These are phyloP conservation scores for Drosophila pandora DNA, from an alignment of 1,140 invertebrate genomes.

Conservation along the genomic window DNA sequence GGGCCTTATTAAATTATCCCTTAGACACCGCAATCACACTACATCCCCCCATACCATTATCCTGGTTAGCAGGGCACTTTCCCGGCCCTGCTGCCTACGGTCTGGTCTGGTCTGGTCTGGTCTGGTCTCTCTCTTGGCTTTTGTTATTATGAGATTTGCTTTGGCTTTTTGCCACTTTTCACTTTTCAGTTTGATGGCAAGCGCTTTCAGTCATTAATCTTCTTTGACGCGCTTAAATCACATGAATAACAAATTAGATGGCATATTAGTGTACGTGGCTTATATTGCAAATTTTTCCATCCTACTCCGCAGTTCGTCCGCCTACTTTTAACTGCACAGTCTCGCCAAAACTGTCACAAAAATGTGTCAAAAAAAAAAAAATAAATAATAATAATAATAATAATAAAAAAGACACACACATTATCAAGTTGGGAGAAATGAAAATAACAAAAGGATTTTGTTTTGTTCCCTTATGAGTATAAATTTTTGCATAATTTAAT, in stretches of 20 bases:
- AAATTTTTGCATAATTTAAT: slow-evolving; percentile 79
- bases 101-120: no score
- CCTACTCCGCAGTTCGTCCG: slow-evolving; percentile 18
- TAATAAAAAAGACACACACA: no score
- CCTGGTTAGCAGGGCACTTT: no score
- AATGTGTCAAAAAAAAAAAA: slow-evolving; percentile 41
- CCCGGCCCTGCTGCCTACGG: no score
- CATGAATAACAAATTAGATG: slow-evolving; percentile 83
- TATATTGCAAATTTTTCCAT: slow-evolving; percentile 19
- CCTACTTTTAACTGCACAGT: not conserved
- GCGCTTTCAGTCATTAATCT: slow-evolving; percentile 72
- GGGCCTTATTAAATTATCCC: slow-evolving; percentile 52
- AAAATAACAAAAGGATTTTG: slow-evolving; percentile 64
- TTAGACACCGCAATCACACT: slow-evolving; percentile 50
- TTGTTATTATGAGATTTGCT: slow-evolving; percentile 44
- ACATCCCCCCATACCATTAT: not conserved
- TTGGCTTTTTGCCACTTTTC: slow-evolving; percentile 51
- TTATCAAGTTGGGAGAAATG: slow-evolving; percentile 31
- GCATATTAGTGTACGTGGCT: slow-evolving; percentile 71
- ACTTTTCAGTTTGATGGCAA: slow-evolving; percentile 35
- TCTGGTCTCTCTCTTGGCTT: slow-evolving; percentile 23
- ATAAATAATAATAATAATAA: not conserved
- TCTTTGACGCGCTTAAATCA: slow-evolving; percentile 83
- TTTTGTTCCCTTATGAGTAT: slow-evolving; percentile 12
- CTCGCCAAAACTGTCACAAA: slow-evolving; percentile 22